A percentile compares a stretch with the other conserved stretches of the same genome.
Evolutionary conservation across 1,140 invertebrate species (phyloP).

Genomic region (Myzus persicae): DNA sequence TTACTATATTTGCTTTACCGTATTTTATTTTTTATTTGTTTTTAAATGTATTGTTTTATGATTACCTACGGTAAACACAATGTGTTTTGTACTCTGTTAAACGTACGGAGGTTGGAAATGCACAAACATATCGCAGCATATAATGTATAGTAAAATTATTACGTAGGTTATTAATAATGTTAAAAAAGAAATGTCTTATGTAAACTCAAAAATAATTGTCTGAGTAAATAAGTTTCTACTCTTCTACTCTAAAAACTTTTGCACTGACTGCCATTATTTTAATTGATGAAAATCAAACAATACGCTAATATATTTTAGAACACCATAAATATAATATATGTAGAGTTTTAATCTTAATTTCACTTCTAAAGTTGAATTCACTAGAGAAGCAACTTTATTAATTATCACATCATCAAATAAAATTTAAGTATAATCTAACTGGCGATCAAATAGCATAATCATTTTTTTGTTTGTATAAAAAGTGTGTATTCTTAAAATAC

Average conservation of each 20-base stretch:
- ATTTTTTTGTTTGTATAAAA: background rate
- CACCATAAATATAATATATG: background rate
- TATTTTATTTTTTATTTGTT: conserved; percentile 28
- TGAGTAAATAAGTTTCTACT: background rate
- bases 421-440: background rate
- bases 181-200: background rate
- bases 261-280: background rate
- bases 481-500: background rate
- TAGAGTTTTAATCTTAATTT: background rate
- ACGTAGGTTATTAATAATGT: background rate
- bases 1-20: background rate
- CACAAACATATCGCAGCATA: background rate
- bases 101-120: background rate
- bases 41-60: conserved; percentile 16
- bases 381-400: background rate
- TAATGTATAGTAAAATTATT: background rate
- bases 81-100: background rate
- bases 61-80: background rate
- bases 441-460: background rate
- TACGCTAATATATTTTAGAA: background rate
- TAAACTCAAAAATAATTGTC: background rate
- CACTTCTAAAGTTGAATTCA: background rate
- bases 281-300: background rate
- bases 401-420: background rate
- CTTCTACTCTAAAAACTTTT: background rate